phyloP scores from a whole-genome alignment of 2,888 invertebrate genomes.

The Syritta pipiens region DNA sequence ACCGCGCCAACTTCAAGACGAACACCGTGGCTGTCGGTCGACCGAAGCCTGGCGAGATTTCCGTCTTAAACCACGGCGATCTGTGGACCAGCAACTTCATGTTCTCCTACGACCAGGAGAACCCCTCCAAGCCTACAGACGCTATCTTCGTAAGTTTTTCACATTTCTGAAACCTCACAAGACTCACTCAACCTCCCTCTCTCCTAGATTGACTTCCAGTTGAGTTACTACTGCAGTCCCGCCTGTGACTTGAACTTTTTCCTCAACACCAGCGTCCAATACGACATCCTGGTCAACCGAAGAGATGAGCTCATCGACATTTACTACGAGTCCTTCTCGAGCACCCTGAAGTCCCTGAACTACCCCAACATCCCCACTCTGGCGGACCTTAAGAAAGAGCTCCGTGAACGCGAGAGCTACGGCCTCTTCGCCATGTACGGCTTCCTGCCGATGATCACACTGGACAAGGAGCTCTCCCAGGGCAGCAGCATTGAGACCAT shows the following conservation, averaged over 20 bases:
- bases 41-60: conserved; percentile 72
- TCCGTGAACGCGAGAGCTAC: conserved; percentile 74
- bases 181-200: background rate
- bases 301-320: conserved; percentile 72
- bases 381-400: conserved; percentile 73
- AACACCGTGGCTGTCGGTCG: conserved; percentile 73
- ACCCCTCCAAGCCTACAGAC: conserved; percentile 62
- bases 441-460: conserved; percentile 74
- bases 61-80: conserved; percentile 81
- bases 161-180: background rate
- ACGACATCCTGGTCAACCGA: conserved; percentile 70
- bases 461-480: conserved; percentile 73
- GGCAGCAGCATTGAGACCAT: conserved; percentile 73
- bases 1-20: conserved; percentile 74
- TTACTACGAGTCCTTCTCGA: conserved; percentile 72
- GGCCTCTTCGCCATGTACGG: conserved; percentile 74
- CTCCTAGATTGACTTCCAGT: conserved; percentile 72
- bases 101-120: conserved; percentile 54
- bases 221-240: conserved; percentile 74
- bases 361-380: conserved; percentile 73
- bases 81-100: conserved; percentile 80
- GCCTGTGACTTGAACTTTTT: conserved; percentile 76
- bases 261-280: conserved; percentile 72
- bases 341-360: conserved; percentile 72
- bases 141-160: conserved; percentile 77